A percentile compares a stretch with the other conserved stretches of the same genome.
Conservation (phyloP, 2,888 invertebrate genomes). For the Desoria tigrina region DNA sequence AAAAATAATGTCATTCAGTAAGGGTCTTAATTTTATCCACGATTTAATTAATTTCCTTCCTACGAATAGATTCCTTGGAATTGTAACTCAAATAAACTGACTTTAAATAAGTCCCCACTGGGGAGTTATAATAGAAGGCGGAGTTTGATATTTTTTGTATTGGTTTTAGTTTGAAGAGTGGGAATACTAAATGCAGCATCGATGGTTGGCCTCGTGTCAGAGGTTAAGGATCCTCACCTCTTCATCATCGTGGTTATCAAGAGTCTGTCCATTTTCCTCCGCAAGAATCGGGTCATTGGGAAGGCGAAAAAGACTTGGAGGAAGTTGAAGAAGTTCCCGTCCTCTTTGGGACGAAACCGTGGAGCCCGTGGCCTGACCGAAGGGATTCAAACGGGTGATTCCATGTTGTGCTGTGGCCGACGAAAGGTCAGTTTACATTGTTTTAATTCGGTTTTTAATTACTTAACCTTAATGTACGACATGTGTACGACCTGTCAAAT, state of each 20-base stretch:
- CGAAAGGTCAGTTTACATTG: constrained; percentile 43
- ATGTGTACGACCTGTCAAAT: too few relatives aligned
- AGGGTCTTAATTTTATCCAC: too few relatives aligned
- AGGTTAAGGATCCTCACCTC: constrained; percentile 37
- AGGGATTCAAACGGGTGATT: constrained; percentile 44
- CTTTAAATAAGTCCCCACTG: too few relatives aligned
- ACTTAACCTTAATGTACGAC: too few relatives aligned
- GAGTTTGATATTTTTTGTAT: too few relatives aligned
- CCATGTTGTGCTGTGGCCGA: constrained; percentile 54
- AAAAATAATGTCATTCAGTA: too few relatives aligned
- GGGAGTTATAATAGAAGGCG: too few relatives aligned
- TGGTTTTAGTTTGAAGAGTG: too few relatives aligned
- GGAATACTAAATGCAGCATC: constrained; percentile 47
- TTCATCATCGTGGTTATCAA: constrained; percentile 5
- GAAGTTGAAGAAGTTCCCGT: constrained; percentile 34
- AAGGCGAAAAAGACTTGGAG: constrained; percentile 39
- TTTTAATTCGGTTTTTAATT: too few relatives aligned
- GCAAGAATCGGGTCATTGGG: neutral
- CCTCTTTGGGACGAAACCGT: constrained; percentile 36
- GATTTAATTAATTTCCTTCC: too few relatives aligned
- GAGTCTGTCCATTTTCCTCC: neutral
- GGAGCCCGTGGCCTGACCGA: constrained; percentile 38
- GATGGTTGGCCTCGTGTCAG: constrained; percentile 51
- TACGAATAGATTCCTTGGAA: too few relatives aligned
- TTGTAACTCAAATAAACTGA: too few relatives aligned